These are phyloP conservation scores for Trypoxylus dichotomus DNA, from an alignment of 1,140 invertebrate species.

Conservation along the genomic window DNA sequence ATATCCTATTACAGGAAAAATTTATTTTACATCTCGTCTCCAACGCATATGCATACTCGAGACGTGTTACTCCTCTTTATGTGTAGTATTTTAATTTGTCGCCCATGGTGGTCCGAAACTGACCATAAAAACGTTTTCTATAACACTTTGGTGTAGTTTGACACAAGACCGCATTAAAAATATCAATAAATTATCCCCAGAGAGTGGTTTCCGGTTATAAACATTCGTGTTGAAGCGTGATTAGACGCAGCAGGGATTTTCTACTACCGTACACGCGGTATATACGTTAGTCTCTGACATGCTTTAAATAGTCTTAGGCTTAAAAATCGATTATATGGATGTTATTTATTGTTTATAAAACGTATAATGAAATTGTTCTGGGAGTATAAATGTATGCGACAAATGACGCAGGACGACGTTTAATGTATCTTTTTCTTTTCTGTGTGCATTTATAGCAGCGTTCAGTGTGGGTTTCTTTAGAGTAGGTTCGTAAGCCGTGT, in stretches of 20 bases:
- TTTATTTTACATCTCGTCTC: conserved; percentile 6
- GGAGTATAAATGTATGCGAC: not conserved
- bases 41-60: not conserved
- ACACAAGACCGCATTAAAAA: conserved; percentile 18
- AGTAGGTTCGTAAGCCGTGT: not conserved
- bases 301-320: not conserved
- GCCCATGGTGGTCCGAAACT: conserved; percentile 19
- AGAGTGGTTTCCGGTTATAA: conserved; percentile 17
- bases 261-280: not conserved
- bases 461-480: not conserved
- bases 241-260: conserved; percentile 12
- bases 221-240: conserved; percentile 24
- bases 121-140: conserved; percentile 25
- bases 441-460: not conserved
- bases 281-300: not conserved
- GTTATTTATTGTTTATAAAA: conserved; percentile 12
- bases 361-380: conserved; percentile 12
- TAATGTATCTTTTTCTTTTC: not conserved
- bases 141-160: conserved; percentile 10
- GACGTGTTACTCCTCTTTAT: conserved; percentile 19
- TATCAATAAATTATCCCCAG: conserved; percentile 19
- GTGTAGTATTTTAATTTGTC: conserved; percentile 24
- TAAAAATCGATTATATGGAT: not conserved
- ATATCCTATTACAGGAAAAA: conserved; percentile 14
- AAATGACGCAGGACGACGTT: not conserved